These are phyloP conservation scores for Babylonia areolata DNA, from an alignment of 1,140 invertebrate species.

Conservation along the genomic window DNA sequence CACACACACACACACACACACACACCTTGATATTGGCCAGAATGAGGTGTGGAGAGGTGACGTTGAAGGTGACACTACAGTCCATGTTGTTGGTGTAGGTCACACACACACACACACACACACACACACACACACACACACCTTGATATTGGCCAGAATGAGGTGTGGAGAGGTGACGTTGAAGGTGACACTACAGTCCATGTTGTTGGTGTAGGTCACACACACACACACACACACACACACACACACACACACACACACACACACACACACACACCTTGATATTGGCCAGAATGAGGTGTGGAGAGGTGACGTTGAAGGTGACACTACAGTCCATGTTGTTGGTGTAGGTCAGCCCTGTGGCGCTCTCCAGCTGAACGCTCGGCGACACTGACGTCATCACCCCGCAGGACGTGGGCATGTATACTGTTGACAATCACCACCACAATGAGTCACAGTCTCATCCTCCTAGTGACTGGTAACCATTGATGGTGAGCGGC, in stretches of 20 bases:
- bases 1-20: constrained; percentile 1
- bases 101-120: neutral
- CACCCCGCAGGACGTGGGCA: constrained; percentile 47
- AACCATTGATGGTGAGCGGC: too few species aligned
- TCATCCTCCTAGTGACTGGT: too few species aligned
- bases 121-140: neutral
- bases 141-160: constrained; percentile 45
- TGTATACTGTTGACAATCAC: constrained; percentile 45
- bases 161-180: constrained; percentile 41
- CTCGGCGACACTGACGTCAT: constrained; percentile 34
- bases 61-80: neutral
- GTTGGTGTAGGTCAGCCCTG: constrained; percentile 47
- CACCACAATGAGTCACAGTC: constrained; percentile 20
- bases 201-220: neutral
- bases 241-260: neutral
- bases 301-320: constrained; percentile 42
- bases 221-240: neutral
- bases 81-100: neutral
- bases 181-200: constrained; percentile 22
- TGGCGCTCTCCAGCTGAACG: constrained; percentile 48
- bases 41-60: too few species aligned
- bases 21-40: neutral
- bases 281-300: constrained; percentile 46
- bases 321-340: constrained; percentile 49
- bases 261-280: neutral